Base-by-base conservation (phyloP, 2,113 vertebrate genomes). In the Saguinus imperator region DNA sequence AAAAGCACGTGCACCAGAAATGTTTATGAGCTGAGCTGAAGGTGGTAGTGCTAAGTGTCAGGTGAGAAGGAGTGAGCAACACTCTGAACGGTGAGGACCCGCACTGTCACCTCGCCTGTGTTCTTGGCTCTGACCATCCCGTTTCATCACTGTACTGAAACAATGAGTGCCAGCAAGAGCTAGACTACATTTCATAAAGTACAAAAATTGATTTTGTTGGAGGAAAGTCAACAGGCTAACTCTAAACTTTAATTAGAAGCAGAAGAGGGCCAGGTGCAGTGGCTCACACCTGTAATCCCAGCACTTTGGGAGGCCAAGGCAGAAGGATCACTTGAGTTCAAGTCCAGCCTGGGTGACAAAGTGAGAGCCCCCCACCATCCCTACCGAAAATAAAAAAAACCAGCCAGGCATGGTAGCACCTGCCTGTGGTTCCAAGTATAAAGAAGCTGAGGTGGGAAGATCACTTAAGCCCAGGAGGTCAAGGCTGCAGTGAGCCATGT, bases 231-330 rank as follows among this genome's bases (percentile, higher is more conserved):
- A 77, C 77, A 82, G 37, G 11, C 86, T 94, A 57, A 89, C 80
- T 89, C 75, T 87, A 88, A 93, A 79, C 48, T 80, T 88, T 68
- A 87, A 68, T 40, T 40, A 76, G 52, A 85, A 85, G 48, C 57
- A 84, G 89, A 83, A 55, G 8, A 75, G 83, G 27, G 12, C 61
- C 27, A 32, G 61, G 61, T 0, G 27, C 61, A 64, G 61, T 64
- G 61, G 27, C 27, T 64, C 61, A 64, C 5, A 29, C 27, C 27
- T 64, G 61, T 32, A 64, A 64, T 64, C 61, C 27, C 27, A 32
- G 61, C 27, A 64, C 61, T 64, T 64, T 64, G 61, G 27, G 11
- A 64, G 61, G 12, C 27, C 61, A 29, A 64, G 61, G 61, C 61
- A 29, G 27, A 29, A 64, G 61, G 27, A 64, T 64, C 0, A 2